Percentiles rank a stretch among this genome's conserved stretches.
phyloP scores from a whole-genome alignment of 2,888 invertebrate species.

The Pedicia rivosa region DNA sequence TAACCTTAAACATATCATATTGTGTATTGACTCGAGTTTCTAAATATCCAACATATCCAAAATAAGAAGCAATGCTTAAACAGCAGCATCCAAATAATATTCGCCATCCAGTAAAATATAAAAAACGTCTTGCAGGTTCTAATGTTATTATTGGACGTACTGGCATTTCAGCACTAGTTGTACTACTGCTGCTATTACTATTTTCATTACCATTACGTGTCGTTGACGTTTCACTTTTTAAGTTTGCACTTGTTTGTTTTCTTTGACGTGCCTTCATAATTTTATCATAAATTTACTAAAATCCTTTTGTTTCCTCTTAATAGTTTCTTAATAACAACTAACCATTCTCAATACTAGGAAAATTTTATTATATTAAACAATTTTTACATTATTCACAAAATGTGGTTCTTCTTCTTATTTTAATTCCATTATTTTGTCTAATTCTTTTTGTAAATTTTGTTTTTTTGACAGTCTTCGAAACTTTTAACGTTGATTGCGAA shows the following conservation, averaged over 20 bases:
- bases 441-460: too few species aligned
- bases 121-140: slow-evolving; percentile 10
- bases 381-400: too few species aligned
- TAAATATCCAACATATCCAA: slow-evolving; percentile 66
- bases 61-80: slow-evolving; percentile 52
- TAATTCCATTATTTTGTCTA: too few species aligned
- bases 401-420: too few species aligned
- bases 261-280: slow-evolving; percentile 9
- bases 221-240: background rate
- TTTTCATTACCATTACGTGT: slow-evolving; percentile 1
- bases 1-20: slow-evolving; percentile 58
- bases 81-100: slow-evolving; percentile 42
- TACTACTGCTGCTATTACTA: slow-evolving; percentile 25
- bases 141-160: slow-evolving; percentile 5
- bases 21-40: slow-evolving; percentile 83
- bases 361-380: too few species aligned
- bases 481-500: too few species aligned
- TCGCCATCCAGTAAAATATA: slow-evolving; percentile 37
- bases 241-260: slow-evolving; percentile 4
- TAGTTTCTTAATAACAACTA: too few species aligned
- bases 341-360: too few species aligned
- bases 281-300: too few species aligned
- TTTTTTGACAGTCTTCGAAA: too few species aligned
- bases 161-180: slow-evolving; percentile 26
- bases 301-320: too few species aligned